Evolutionary conservation across 2,888 invertebrate species (phyloP).

Genomic region (Chrysolina haemoptera): DNA sequence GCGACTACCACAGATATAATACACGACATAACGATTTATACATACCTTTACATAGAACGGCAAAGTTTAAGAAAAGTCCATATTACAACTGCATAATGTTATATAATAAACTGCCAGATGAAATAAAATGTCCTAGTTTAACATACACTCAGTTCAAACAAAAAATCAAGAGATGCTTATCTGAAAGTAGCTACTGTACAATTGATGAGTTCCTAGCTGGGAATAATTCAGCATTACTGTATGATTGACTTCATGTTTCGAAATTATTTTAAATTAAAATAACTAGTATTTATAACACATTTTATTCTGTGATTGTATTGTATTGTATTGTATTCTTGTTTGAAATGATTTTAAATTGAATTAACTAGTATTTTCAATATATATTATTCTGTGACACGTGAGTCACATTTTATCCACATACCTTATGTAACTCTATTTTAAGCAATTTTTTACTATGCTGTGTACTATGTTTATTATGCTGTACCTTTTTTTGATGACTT

Average conservation of each 20-base stretch:
- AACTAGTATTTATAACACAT: neutral
- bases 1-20: constrained; percentile 3
- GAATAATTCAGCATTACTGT: constrained; percentile 1
- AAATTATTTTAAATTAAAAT: neutral
- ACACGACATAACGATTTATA: neutral
- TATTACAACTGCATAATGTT: constrained; percentile 5
- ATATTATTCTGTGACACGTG: neutral
- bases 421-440: neutral
- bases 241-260: constrained; percentile 6
- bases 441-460: constrained; percentile 12
- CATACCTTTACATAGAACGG: constrained; percentile 1
- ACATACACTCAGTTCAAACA: constrained; percentile 16
- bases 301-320: constrained; percentile 9
- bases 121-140: constrained; percentile 13
- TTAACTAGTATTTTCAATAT: constrained; percentile 6
- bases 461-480: constrained; percentile 12
- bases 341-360: constrained; percentile 3
- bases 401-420: constrained; percentile 7
- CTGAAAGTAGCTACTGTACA: constrained; percentile 1
- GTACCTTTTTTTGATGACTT: constrained; percentile 21
- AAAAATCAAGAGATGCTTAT: constrained; percentile 8
- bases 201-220: constrained; percentile 1
- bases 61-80: neutral
- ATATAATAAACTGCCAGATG: constrained; percentile 5
- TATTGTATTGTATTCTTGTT: constrained; percentile 1